Percentiles rank a stretch among this genome's conserved stretches.
phyloP scores from a whole-genome alignment of 2,888 invertebrate genomes.

The Molanna angustata region DNA sequence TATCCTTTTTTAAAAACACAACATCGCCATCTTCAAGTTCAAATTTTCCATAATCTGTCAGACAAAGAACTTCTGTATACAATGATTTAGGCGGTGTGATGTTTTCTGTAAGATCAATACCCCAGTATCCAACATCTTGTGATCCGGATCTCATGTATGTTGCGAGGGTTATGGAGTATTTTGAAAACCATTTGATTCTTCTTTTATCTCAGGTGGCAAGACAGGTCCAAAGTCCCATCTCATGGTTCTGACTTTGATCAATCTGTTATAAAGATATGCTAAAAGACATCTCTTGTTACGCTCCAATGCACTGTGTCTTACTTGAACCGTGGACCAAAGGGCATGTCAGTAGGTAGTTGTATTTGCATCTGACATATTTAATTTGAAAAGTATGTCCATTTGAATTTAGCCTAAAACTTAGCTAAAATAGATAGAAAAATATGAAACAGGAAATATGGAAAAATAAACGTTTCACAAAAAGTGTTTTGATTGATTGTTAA shows the following conservation, averaged over 20 bases:
- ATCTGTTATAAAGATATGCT: slow-evolving; percentile 77
- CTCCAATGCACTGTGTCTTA: slow-evolving; percentile 82
- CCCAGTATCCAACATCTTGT: slow-evolving; percentile 64
- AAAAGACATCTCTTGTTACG: slow-evolving; percentile 88
- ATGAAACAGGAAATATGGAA: no score
- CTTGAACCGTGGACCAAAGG: slow-evolving; percentile 73
- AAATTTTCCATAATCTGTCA: slow-evolving; percentile 89
- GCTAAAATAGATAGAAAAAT: no score
- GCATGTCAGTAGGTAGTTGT: slow-evolving; percentile 57
- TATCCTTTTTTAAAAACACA: slow-evolving; percentile 84
- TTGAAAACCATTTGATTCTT: slow-evolving; percentile 82
- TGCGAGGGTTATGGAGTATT: slow-evolving; percentile 82
- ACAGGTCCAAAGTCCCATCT: slow-evolving; percentile 96
- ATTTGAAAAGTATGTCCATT: slow-evolving; percentile 77
- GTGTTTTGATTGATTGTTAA: no score
- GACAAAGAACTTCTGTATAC: slow-evolving; percentile 87
- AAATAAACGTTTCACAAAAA: no score
- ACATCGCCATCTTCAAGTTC: slow-evolving; percentile 93
- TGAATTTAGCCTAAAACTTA: no score
- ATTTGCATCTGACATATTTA: slow-evolving; percentile 81
- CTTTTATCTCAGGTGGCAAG: slow-evolving; percentile 79
- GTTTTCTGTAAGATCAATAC: slow-evolving; percentile 84
- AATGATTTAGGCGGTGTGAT: slow-evolving; percentile 89
- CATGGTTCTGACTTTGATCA: slow-evolving; percentile 77
- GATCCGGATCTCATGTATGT: slow-evolving; percentile 89